A percentile compares a stretch with the other conserved stretches of the same genome.
Conservation (phyloP, 2,797 vertebrate genomes). For the Xenopus petersii region DNA sequence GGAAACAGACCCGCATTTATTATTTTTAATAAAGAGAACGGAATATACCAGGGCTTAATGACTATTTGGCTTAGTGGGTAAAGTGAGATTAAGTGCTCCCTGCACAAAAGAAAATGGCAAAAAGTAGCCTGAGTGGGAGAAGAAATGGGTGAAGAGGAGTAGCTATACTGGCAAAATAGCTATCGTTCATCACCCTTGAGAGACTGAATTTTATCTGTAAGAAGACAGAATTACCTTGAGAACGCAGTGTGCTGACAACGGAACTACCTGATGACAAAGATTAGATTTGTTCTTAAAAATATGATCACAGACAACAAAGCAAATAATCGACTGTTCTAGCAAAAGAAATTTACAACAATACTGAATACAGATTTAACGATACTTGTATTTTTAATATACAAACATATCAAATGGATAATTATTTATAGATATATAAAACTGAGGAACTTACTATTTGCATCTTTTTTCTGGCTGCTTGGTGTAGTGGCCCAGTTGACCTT, state of each 20-base stretch:
- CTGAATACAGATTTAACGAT: conserved; percentile 22
- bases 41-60: too few relatives aligned
- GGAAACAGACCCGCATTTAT: too few relatives aligned
- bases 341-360: conserved; percentile 49
- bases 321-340: conserved; percentile 57
- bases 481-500: conserved; percentile 99
- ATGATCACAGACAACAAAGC: conserved; percentile 62
- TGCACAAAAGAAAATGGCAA: background rate
- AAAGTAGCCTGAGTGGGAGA: background rate
- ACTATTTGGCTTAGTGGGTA: too few relatives aligned
- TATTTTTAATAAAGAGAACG: too few relatives aligned
- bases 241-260: conserved; percentile 67
- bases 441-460: conserved; percentile 92
- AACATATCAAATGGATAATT: too few relatives aligned
- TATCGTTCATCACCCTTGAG: conserved; percentile 57
- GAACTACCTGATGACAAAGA: conserved; percentile 73
- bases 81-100: too few relatives aligned
- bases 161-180: conserved; percentile 48
- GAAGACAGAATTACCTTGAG: conserved; percentile 69
- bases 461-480: conserved; percentile 99
- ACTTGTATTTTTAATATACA: conserved; percentile 51
- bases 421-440: conserved; percentile 4
- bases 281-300: conserved; percentile 68
- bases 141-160: conserved; percentile 46
- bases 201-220: conserved; percentile 65